phyloP scores from a whole-genome alignment of 2,888 invertebrate genomes.

The Gnatocerus cornutus region DNA sequence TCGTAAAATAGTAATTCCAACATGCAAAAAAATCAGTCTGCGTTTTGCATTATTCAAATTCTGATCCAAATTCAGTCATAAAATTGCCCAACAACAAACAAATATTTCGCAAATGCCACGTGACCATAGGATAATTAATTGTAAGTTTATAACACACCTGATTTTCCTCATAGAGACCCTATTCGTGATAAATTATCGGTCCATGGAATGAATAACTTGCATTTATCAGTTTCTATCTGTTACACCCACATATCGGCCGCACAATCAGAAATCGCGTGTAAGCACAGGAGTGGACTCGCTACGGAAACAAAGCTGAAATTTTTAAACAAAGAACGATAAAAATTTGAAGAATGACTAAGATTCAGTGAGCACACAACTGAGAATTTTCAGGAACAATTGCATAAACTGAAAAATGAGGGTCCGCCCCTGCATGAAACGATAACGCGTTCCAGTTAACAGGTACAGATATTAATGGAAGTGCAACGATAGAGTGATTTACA shows the following conservation, averaged over 20 bases:
- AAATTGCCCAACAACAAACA: constrained; percentile 35
- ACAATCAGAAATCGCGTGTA: constrained; percentile 57
- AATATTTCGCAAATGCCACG: constrained; percentile 35
- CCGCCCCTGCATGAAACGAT: constrained; percentile 17
- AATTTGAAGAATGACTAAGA: too few species aligned
- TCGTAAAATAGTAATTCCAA: background rate
- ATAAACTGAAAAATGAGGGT: constrained; percentile 1
- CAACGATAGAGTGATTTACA: constrained; percentile 59
- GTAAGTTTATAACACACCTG: constrained; percentile 42
- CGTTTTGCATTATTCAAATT: constrained; percentile 12
- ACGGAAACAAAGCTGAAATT: background rate
- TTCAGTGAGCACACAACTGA: too few species aligned
- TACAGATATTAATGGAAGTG: constrained; percentile 61
- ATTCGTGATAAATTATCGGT: constrained; percentile 54
- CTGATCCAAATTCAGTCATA: constrained; percentile 30
- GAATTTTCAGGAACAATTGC: too few species aligned
- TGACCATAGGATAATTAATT: constrained; percentile 43
- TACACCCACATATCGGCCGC: constrained; percentile 60
- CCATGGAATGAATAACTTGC: constrained; percentile 49
- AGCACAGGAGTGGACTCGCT: background rate
- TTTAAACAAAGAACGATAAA: too few species aligned
- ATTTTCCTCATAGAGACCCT: constrained; percentile 46
- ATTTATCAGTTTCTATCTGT: constrained; percentile 57
- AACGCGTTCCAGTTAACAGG: constrained; percentile 61
- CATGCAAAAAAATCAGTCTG: background rate